phyloP scores from a whole-genome alignment of 2,113 vertebrate species.

The Ammodytes marinus region DNA sequence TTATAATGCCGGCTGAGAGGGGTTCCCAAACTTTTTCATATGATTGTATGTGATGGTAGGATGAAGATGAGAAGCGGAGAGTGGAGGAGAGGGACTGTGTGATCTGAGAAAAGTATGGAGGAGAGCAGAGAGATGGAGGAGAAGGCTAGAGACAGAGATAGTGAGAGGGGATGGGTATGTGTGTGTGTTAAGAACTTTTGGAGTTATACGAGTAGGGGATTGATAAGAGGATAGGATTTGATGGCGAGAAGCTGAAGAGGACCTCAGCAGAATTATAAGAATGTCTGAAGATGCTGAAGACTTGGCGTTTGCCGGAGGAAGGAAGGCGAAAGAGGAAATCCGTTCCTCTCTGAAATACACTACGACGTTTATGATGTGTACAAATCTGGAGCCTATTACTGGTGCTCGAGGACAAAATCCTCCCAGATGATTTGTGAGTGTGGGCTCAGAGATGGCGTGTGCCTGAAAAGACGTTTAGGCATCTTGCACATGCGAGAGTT shows the following conservation, averaged over 20 bases:
- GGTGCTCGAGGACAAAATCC: slow-evolving; percentile 63
- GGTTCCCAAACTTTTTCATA: no score
- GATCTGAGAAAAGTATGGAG: slow-evolving; percentile 45
- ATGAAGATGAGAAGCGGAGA: slow-evolving; percentile 36
- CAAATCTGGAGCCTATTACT: slow-evolving; percentile 64
- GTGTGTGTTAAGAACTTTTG: slow-evolving; percentile 42
- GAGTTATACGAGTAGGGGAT: slow-evolving; percentile 24
- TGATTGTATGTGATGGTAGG: slow-evolving; percentile 36
- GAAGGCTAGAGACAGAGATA: slow-evolving; percentile 20
- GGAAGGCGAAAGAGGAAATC: slow-evolving; percentile 41
- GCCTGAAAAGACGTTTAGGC: slow-evolving; percentile 30
- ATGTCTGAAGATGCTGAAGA: slow-evolving; percentile 33
- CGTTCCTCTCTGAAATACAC: slow-evolving; percentile 56
- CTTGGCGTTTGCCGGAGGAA: slow-evolving; percentile 13
- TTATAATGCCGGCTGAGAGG: no score
- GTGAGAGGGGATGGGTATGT: slow-evolving; percentile 26
- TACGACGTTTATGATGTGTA: slow-evolving; percentile 66
- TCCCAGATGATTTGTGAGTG: slow-evolving; percentile 59
- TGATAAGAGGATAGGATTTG: slow-evolving; percentile 38
- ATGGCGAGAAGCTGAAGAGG: slow-evolving; percentile 27
- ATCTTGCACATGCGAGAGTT: slow-evolving; percentile 45
- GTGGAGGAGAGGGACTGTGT: slow-evolving; percentile 6
- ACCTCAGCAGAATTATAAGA: slow-evolving; percentile 32
- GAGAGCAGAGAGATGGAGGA: slow-evolving; percentile 27
- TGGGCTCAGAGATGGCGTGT: slow-evolving; percentile 56